Percentiles rank a stretch among this genome's conserved stretches.
Conservation (phyloP, 2,113 vertebrate species). For the Dendropsophus ebraccatus region DNA sequence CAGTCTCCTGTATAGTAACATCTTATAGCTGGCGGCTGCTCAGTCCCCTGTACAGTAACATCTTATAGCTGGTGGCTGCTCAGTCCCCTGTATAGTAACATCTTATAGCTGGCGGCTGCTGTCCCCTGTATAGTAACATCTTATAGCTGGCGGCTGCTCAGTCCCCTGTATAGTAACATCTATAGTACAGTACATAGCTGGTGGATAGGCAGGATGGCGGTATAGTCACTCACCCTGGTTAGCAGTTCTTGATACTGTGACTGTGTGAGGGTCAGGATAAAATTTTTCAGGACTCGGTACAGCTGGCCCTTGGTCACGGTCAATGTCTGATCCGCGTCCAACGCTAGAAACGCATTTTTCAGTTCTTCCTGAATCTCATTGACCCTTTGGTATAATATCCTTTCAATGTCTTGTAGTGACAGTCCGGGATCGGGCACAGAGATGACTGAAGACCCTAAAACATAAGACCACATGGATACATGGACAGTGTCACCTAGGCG, state of each 20-base stretch:
- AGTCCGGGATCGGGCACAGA: slow-evolving; percentile 62
- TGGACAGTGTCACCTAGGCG: no score
- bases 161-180: no score
- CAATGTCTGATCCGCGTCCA: slow-evolving; percentile 61
- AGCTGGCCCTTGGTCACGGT: slow-evolving; percentile 67
- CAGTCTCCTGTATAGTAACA: no score
- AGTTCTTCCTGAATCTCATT: slow-evolving; percentile 64
- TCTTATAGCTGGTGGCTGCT: no score
- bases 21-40: no score
- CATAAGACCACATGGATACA: not conserved
- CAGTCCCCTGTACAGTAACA: no score
- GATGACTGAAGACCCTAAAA: slow-evolving; percentile 59
- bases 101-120: no score
- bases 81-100: no score
- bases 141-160: no score
- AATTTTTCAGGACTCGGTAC: slow-evolving; percentile 59
- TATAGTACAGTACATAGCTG: no score
- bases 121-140: no score
- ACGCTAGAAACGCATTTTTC: slow-evolving; percentile 65
- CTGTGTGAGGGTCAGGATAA: slow-evolving; percentile 65
- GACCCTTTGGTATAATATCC: slow-evolving; percentile 67
- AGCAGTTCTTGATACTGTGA: slow-evolving; percentile 66
- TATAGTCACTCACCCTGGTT: slow-evolving; percentile 68
- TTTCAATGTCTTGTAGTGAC: slow-evolving; percentile 61
- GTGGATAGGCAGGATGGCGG: no score